Conservation (phyloP, 1,140 invertebrate genomes). For the Antheraea mylitta region DNA sequence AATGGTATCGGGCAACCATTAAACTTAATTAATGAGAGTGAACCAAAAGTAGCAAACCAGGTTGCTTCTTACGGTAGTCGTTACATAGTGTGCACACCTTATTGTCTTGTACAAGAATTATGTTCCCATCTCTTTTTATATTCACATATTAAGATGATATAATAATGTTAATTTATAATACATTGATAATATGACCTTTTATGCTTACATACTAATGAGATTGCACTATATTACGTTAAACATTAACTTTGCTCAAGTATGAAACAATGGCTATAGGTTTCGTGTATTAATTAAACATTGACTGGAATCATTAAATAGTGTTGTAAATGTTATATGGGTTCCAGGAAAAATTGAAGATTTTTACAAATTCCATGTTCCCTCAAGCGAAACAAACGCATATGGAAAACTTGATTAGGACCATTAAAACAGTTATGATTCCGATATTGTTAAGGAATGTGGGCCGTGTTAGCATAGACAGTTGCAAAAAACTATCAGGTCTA, state of each 20-base stretch:
- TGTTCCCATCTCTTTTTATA: slow-evolving; percentile 2
- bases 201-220: neutral
- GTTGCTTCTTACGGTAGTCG: slow-evolving; percentile 19
- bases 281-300: too few relatives aligned
- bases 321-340: too few relatives aligned
- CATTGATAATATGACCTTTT: neutral
- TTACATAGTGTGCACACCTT: slow-evolving; percentile 13
- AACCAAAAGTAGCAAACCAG: slow-evolving; percentile 21
- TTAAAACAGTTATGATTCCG: too few relatives aligned
- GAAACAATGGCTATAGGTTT: neutral
- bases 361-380: too few relatives aligned
- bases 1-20: slow-evolving; percentile 18
- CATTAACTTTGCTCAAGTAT: neutral
- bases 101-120: slow-evolving; percentile 8
- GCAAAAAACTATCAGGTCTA: too few relatives aligned
- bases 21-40: slow-evolving; percentile 40
- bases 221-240: neutral
- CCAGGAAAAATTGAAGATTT: too few relatives aligned
- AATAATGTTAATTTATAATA: slow-evolving; percentile 6
- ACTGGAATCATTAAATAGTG: too few relatives aligned
- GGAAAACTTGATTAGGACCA: too few relatives aligned
- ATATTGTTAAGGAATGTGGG: too few relatives aligned
- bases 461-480: too few relatives aligned
- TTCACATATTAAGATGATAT: neutral
- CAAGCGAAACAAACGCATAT: too few relatives aligned